Evolutionary conservation across 2,113 vertebrate species (phyloP), one percentile per base, ranked within the genome.

Genomic region (Fukomys damarensis): DNA sequence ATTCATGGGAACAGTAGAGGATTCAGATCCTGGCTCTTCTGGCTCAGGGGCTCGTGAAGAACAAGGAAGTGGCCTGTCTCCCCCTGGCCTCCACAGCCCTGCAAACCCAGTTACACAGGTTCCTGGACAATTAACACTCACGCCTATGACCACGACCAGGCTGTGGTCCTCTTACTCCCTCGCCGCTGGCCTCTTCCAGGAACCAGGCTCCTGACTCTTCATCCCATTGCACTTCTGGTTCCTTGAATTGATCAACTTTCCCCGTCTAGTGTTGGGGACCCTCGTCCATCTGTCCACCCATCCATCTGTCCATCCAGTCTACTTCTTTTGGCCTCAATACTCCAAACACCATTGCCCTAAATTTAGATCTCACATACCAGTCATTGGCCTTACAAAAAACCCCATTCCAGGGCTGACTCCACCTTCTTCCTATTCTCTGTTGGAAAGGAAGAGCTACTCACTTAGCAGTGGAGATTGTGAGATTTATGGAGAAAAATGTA

Each of bases 161-260:
- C 0, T 38, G 43, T 49, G 28, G 35, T 17, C 20, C 2, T 4
- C 8, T 1, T 2, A 24, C 24, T 17, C 9, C 19, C 1, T n/a
- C 7, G 1, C 0, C 24, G n/a, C 49, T 54, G 68, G 12, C 3
- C 0, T 12, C 32, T 89, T 30, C 59, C 46, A 83, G 70, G 54
- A 11, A 74, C n/a, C 32, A 35, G 52, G 35, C 16, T 65, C 54
- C 11, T 7, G 4, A 0, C 43, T 52, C n/a, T 65, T 66, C 20
- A 5, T n/a, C 38, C n/a, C n/a, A 11, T 56, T 74, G 13, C 28
- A 68, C 24, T 17, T 86, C 52, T 38, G n/a, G 20, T 74, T 76
- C 4, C 41, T 43, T 32, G 30, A 7, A 35, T 43, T 65, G 65
- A 83, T 30, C 30, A 49, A 0, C 24, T 38, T 14, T 76, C 24